Percentiles rank a stretch among this genome's conserved stretches.
These are phyloP conservation scores for Anodontia alba DNA, from an alignment of 2,888 invertebrate species.

Conservation along the genomic window DNA sequence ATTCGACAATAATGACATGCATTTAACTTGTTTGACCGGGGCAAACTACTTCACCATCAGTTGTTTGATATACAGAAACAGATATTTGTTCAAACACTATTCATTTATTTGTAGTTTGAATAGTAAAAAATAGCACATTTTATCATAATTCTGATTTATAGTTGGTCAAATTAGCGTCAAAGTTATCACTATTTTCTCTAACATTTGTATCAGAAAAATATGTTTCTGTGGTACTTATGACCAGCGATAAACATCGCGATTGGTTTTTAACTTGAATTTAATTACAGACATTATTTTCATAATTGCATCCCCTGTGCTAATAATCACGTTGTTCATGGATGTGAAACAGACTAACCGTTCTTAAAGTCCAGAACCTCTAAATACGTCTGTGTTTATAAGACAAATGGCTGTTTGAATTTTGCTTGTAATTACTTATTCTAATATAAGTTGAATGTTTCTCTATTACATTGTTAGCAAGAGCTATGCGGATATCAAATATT, in stretches of 20 bases:
- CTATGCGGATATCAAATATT: no score
- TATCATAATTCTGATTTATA: neutral
- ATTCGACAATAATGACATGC: no score
- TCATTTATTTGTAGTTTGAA: no score
- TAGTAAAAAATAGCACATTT: neutral
- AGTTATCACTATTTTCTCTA: neutral
- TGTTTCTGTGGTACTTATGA: neutral
- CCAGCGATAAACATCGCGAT: neutral
- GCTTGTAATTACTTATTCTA: no score
- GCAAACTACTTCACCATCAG: no score
- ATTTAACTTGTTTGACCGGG: no score
- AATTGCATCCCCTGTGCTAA: neutral
- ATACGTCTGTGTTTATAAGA: neutral
- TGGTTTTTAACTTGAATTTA: constrained; percentile 1
- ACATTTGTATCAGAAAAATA: neutral
- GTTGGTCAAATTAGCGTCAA: neutral
- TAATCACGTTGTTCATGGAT: neutral
- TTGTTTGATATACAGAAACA: no score
- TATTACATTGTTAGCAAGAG: no score
- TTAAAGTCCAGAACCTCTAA: neutral
- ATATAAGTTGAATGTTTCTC: no score
- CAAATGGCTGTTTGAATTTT: neutral
- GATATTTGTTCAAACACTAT: no score
- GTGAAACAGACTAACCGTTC: neutral
- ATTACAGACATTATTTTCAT: neutral